phyloP scores from a whole-genome alignment of 2,113 vertebrate species.

The Cacatua alba region DNA sequence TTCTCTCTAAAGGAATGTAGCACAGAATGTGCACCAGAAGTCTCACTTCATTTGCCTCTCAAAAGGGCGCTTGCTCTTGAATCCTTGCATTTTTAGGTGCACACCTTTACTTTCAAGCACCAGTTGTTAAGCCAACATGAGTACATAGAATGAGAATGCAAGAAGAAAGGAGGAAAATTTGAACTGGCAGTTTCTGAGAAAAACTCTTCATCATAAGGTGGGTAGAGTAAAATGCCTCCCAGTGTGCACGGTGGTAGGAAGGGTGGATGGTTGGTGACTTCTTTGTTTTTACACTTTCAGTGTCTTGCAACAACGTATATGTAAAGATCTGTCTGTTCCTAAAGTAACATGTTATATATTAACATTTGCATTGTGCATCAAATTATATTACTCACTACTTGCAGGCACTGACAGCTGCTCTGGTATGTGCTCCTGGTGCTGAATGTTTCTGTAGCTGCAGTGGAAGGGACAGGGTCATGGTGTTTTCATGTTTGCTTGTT shows the following conservation, averaged over 20 bases:
- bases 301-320: not conserved
- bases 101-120: not conserved
- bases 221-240: not conserved
- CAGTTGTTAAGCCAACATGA: not conserved
- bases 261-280: not conserved
- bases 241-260: not conserved
- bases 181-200: not conserved
- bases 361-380: not conserved
- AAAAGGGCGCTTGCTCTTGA: not conserved
- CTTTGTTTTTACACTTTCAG: not conserved
- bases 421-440: not conserved
- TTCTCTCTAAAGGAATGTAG: not conserved
- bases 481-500: not conserved
- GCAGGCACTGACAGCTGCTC: fast-evolving
- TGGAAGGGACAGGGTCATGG: fast-evolving
- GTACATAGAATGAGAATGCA: not conserved
- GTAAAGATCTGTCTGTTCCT: not conserved
- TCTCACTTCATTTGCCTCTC: not conserved
- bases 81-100: not conserved
- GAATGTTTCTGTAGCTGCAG: not conserved
- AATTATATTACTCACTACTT: not conserved
- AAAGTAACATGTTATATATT: too few relatives aligned
- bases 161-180: not conserved
- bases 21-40: not conserved
- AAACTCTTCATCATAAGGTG: not conserved